Evolutionary conservation across 2,888 invertebrate species (phyloP).

Genomic region (Apocheima hispidaria): DNA sequence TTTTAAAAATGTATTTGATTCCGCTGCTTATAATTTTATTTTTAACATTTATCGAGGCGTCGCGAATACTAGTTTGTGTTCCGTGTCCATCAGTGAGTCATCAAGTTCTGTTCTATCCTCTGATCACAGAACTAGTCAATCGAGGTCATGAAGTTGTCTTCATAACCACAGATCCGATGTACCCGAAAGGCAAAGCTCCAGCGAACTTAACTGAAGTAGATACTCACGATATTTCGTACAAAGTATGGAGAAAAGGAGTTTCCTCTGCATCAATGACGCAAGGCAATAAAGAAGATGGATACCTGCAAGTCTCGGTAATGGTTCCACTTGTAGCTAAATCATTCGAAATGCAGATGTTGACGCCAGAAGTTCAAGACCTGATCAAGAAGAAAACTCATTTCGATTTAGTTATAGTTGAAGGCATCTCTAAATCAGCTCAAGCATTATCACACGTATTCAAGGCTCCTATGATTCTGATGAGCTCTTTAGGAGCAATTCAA

Average conservation of each 20-base stretch:
- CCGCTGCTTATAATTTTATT: slow-evolving; percentile 2
- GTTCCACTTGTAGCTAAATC: slow-evolving; percentile 23
- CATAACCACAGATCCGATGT: slow-evolving; percentile 62
- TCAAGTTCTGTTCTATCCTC: slow-evolving; percentile 13
- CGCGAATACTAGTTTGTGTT: slow-evolving; percentile 20
- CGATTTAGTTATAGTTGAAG: slow-evolving; percentile 58
- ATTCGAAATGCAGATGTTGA: slow-evolving; percentile 47
- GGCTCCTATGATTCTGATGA: slow-evolving; percentile 55
- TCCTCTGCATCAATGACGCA: not conserved
- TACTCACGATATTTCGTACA: slow-evolving; percentile 11
- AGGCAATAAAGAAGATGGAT: slow-evolving; percentile 35
- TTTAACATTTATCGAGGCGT: slow-evolving; percentile 5
- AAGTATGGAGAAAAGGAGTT: not conserved
- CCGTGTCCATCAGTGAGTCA: slow-evolving; percentile 23
- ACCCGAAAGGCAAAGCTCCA: slow-evolving; percentile 44
- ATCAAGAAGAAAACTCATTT: slow-evolving; percentile 47
- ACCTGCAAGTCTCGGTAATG: slow-evolving; percentile 20
- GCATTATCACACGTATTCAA: slow-evolving; percentile 51
- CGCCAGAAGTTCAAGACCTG: slow-evolving; percentile 46
- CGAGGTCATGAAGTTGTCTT: slow-evolving; percentile 68
- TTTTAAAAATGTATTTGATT: not conserved
- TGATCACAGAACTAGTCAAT: slow-evolving; percentile 12
- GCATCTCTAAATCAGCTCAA: slow-evolving; percentile 37
- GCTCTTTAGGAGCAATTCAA: slow-evolving; percentile 50
- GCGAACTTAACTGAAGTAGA: slow-evolving; percentile 47